Percentiles rank a stretch among this genome's conserved stretches.
Evolutionary conservation across 2,888 invertebrate genomes (phyloP).

Genomic region (Laothoe populi): DNA sequence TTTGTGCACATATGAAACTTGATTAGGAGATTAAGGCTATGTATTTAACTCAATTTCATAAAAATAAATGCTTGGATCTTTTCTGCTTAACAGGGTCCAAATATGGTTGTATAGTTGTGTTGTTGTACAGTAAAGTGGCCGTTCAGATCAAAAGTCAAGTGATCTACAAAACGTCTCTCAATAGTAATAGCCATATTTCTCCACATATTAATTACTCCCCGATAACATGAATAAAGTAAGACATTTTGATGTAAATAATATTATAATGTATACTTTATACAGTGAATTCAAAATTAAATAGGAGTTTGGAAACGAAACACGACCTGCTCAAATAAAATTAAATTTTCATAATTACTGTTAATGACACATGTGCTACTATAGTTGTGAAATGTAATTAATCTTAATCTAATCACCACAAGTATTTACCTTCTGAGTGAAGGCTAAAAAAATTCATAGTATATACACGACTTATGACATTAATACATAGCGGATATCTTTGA

Average conservation of each 20-base stretch:
- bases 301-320: background rate
- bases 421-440: background rate
- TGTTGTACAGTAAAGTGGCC: no score
- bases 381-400: background rate
- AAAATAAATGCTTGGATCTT: no score
- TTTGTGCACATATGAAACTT: no score
- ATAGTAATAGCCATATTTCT: no score
- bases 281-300: background rate
- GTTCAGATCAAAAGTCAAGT: no score
- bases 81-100: no score
- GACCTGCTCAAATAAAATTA: background rate
- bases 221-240: no score
- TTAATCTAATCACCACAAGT: background rate
- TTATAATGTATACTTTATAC: background rate
- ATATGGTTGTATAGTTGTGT: no score
- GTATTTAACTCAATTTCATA: no score
- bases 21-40: no score
- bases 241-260: background rate
- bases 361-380: background rate
- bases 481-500: constrained; percentile 1
- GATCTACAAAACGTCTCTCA: no score
- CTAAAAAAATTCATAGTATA: background rate
- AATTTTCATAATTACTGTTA: background rate
- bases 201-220: background rate
- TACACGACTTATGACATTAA: background rate